Evolutionary conservation across 2,113 vertebrate genomes (phyloP), one percentile per base, ranked within the genome.

Genomic region (Nothoprocta pentlandii): DNA sequence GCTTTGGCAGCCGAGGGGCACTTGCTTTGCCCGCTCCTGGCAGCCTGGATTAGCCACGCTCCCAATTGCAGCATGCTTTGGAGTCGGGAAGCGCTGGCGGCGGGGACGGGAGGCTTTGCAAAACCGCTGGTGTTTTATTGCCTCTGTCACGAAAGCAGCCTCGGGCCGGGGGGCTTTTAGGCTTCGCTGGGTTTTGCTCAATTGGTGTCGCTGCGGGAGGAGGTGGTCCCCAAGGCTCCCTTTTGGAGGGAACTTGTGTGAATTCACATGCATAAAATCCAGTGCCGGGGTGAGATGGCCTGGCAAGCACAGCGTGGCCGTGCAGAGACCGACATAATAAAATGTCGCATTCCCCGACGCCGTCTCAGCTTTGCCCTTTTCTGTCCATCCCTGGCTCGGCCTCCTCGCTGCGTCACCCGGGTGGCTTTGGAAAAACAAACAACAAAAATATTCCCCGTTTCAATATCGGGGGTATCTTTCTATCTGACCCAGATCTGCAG

Each of bases 121-220:
- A 25, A 49, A 70, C 46, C 44, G 34, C 21, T 36, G 49, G 44
- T 51, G 61, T 49, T 36, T 58, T 58, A 17, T 7, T 58, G 54
- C 22, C 46, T 36, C 46, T 25, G 22, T 70, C 47, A 23, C 25
- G 47, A 49, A 39, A 63, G n/a, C 34, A 36, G 22, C 61, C 34
- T 62, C 34, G 13, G 21, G 22, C 36, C 36, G 36, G 34, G 58
- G 34, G 34, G 34, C 59, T 34, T 34, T 34, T 20, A n/a, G n/a
- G 3, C n/a, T 12, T 8, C 8, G 32, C 12, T 61, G 11, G 21
- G 21, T 62, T 56, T 56, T 36, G 13, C 34, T 62, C n/a, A 91
- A 87, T 93, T 90, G 85, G 73, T 73, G 68, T 78, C 64, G 62
- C 83, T 79, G 92, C 93, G 88, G 92, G 82, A 90, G 91, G 89